Base-by-base conservation (phyloP, 2,113 vertebrate genomes). In the Hydrochoerus hydrochaeris region DNA sequence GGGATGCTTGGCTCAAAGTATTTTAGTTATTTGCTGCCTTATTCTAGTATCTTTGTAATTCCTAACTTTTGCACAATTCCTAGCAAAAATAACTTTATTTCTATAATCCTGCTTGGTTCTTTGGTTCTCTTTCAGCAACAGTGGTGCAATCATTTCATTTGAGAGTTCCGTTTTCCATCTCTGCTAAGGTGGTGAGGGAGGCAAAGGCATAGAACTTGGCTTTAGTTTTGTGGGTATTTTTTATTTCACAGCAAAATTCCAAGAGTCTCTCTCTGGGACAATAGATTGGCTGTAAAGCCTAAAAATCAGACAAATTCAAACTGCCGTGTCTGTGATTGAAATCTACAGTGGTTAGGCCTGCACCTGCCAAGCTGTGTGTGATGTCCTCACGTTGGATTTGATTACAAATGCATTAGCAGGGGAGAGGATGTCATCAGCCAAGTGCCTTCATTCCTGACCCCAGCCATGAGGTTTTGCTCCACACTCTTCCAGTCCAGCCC, bases 141-240 rank as follows among this genome's bases (percentile, higher is more conserved):
- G 87, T 20, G 41, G 75, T 82, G 97, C 85, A 32, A 62, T 92
- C 92, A 30, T 92, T 94, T 93, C 91, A 67, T 52, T 57, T 67
- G 77, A 89, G 94, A 87, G 85, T 90, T 97, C 92, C 97, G 94
- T 92, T 97, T 97, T 96, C 92, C 87, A 88, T 90, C 88, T 97
- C 73, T 67, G 58, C 65, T 60, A n/a, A 78, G 81, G 92, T 92
- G 94, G 87, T 87, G 92, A 97, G 88, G 94, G 84, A 92, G 41
- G 95, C 91, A 91, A 75, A 95, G 52, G 86, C 73, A 80, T 12
- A 82, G 6, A 44, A 82, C 63, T 96, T 96, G 95, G 96, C 90
- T 82, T 81, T 77, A n/a, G 58, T 65, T 90, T 19, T 58, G 7
- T 38, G 81, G 96, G 90, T 90, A 94, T 62, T 95, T 97, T 97